Conservation (phyloP, 2,797 vertebrate genomes). For the Philypnodon macrostomus region DNA sequence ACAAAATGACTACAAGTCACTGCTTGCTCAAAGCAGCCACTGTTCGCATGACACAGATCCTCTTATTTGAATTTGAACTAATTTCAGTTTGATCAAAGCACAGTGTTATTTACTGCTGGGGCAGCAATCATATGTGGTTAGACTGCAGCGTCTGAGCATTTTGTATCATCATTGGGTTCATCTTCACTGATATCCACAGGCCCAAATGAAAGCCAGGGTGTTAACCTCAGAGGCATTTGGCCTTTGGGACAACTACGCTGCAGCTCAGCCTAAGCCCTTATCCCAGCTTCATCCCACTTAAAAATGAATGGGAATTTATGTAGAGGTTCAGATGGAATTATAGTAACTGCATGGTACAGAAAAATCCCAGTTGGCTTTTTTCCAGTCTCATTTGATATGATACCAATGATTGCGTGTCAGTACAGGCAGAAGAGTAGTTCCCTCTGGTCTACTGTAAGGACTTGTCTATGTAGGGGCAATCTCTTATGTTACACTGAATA, state of each 20-base stretch:
- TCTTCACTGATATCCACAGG: constrained; percentile 24
- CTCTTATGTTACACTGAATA: constrained; percentile 24
- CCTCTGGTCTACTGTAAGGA: constrained; percentile 17
- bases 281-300: constrained; percentile 45
- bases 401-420: constrained; percentile 36
- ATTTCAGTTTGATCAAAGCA: constrained; percentile 19
- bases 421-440: constrained; percentile 20
- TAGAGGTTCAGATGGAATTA: constrained; percentile 51
- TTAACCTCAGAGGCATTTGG: constrained; percentile 44
- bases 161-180: constrained; percentile 10
- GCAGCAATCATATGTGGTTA: constrained; percentile 13
- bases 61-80: constrained; percentile 32
- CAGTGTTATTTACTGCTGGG: constrained; percentile 6
- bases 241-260: constrained; percentile 27
- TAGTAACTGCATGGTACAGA: constrained; percentile 30
- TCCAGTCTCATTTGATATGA: constrained; percentile 47
- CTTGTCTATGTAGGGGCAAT: constrained; percentile 6
- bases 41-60: constrained; percentile 6
- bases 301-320: constrained; percentile 55
- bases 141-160: constrained; percentile 16
- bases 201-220: constrained; percentile 23
- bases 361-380: constrained; percentile 28
- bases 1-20: constrained; percentile 1
- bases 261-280: constrained; percentile 39
- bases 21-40: constrained; percentile 10